Evolutionary conservation across 2,113 vertebrate genomes (phyloP), one percentile per base, ranked within the genome.

Genomic region (Osmerus mordax): DNA sequence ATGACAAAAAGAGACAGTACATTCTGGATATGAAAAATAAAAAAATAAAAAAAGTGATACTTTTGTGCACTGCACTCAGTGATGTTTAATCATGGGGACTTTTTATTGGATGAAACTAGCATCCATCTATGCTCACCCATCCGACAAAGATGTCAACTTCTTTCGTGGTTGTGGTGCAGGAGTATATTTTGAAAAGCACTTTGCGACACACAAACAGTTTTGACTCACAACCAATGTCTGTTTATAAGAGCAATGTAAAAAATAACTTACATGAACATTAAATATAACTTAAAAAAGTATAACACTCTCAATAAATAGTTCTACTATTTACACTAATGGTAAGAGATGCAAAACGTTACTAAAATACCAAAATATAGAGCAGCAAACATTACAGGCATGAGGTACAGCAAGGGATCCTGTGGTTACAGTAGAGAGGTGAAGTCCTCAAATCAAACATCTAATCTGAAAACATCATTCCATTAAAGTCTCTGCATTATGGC

Each of bases 231-330:
- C 89, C 85, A 88, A 92, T 88, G 87, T 74, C 90, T 91, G 92
- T 94, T 94, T 95, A 93, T 93, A 94, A 94, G 89, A 85, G 87
- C 91, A 94, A 94, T 93, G 94, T 95, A 95, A 94, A 94, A 96
- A 96, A 98, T 98, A 99, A 99, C 94, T 98, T 98, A 98, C 94
- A 95, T 95, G 95, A 93, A 96, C 93, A 94, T 91, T 94, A 95
- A 96, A 99, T 98, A 99, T 98, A 99, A 96, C 94, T 98, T 97
- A 97, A 96, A 97, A 92, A 97, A 96, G 94, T 94, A 98, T 96
- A 97, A 97, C 94, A 94, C 96, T 97, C 96, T 98, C 94, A 98
- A 99, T 99, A 99, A 99, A 99, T 99, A 99, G 95, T 95, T 97
- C 95, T 96, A 97, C 95, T 98, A 98, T 99, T 95, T 99, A 99